Evolutionary conservation across 64 coral and sea anemone species (phyloP).

Genomic region (Dendronephthya gigantea): DNA sequence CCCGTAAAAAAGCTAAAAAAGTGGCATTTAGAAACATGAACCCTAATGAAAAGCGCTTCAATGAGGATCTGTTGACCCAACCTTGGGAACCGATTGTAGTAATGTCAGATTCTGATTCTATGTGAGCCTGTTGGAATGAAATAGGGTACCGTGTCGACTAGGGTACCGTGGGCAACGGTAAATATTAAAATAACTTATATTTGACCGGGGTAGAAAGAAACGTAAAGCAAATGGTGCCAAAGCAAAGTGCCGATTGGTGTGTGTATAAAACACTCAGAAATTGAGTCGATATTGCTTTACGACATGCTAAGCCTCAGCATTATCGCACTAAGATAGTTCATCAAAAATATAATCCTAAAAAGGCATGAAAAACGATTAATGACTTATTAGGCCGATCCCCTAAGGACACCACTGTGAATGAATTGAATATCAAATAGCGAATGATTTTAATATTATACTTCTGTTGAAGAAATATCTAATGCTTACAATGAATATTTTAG

Average conservation of each 20-base stretch:
- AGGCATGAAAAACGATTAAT: slow-evolving; percentile 19
- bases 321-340: not conserved
- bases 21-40: slow-evolving; percentile 17
- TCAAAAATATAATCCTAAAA: slow-evolving; percentile 22
- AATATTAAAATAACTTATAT: slow-evolving; percentile 5
- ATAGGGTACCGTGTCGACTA: not conserved
- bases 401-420: too few species aligned
- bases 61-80: not conserved
- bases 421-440: not conserved
- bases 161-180: not conserved
- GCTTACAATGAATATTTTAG: not conserved
- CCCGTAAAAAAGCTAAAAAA: slow-evolving; percentile 4
- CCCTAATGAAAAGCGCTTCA: not conserved
- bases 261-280: slow-evolving; percentile 10
- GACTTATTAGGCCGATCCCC: not conserved
- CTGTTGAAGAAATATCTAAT: too few species aligned
- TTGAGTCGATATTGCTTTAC: not conserved
- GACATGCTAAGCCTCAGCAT: slow-evolving; percentile 18
- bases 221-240: not conserved
- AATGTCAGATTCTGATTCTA: not conserved
- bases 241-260: not conserved
- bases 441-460: too few species aligned
- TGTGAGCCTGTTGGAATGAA: too few species aligned
- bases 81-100: not conserved
- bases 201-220: not conserved